These are phyloP conservation scores for Caenorhabditis sp. DNA, from an alignment of 2,888 invertebrate species.

Conservation along the genomic window DNA sequence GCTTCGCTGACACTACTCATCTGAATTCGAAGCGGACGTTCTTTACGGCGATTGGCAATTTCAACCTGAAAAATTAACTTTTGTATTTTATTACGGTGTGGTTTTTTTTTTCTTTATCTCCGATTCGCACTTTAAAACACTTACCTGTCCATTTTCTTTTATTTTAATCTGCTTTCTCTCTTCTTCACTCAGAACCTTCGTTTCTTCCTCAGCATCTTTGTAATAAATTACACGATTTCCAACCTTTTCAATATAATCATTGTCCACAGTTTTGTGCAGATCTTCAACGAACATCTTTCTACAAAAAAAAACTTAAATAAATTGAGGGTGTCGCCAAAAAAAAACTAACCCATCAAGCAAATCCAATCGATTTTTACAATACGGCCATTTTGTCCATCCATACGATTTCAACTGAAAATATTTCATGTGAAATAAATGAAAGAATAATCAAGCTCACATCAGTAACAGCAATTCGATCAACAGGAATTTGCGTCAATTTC, in stretches of 20 bases:
- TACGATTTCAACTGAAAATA: conserved; percentile 26
- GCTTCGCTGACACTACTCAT: conserved; percentile 60
- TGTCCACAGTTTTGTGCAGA: background rate
- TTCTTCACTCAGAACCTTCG: conserved; percentile 55
- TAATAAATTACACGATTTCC: conserved; percentile 47
- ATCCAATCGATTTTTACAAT: conserved; percentile 41
- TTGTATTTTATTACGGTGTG: background rate
- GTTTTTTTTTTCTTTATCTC: too few relatives aligned
- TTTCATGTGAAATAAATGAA: too few relatives aligned
- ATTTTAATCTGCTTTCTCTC: conserved; percentile 59
- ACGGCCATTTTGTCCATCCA: conserved; percentile 57
- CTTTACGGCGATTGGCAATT: conserved; percentile 39
- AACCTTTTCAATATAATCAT: conserved; percentile 9
- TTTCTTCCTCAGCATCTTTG: conserved; percentile 50
- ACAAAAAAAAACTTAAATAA: background rate
- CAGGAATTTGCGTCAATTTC: conserved; percentile 32
- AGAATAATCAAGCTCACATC: too few relatives aligned
- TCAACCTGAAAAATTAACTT: conserved; percentile 11
- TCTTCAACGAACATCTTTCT: conserved; percentile 23
- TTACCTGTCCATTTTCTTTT: conserved; percentile 41
- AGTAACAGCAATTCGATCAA: conserved; percentile 44
- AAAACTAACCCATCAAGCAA: conserved; percentile 45
- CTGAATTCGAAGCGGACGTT: conserved; percentile 64
- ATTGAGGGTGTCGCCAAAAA: too few relatives aligned
- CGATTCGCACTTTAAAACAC: too few relatives aligned